Percentiles rank a stretch among this genome's conserved stretches.
Conservation (phyloP, 2,113 vertebrate species). For the Cettia cetti region DNA sequence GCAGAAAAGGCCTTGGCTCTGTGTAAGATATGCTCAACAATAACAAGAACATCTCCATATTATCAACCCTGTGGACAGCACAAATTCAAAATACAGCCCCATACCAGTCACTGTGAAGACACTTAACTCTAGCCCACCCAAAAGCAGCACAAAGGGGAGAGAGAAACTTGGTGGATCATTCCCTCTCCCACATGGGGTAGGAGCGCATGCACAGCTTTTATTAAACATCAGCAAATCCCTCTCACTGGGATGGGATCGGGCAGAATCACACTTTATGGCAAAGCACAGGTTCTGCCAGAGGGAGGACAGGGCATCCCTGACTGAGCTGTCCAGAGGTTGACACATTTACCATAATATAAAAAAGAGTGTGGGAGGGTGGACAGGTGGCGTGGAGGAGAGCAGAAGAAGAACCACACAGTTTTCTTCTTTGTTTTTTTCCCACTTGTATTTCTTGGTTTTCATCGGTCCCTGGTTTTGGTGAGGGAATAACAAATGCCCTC, state of each 20-base stretch:
- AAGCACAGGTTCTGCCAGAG: background rate
- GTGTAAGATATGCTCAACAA: background rate
- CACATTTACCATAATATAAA: accelerated
- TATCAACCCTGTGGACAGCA: background rate
- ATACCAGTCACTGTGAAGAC: background rate
- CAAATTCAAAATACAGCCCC: background rate
- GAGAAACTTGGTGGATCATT: background rate
- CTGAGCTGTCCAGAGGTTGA: background rate
- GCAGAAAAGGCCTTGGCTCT: background rate
- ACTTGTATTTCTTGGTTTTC: background rate
- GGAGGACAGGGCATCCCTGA: background rate
- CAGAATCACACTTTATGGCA: background rate
- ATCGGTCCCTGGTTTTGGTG: background rate
- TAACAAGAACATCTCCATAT: background rate
- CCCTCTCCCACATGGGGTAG: background rate
- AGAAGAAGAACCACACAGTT: background rate
- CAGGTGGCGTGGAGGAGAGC: background rate
- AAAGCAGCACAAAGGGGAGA: background rate
- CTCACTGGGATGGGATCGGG: background rate
- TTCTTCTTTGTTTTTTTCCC: background rate
- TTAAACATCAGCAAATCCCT: background rate
- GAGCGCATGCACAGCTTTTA: background rate
- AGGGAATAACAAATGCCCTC: background rate
- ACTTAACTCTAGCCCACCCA: background rate
- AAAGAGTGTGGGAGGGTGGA: accelerated